Percentiles rank a stretch among this genome's conserved stretches.
Evolutionary conservation across 2,888 invertebrate genomes (phyloP).

Genomic region (Lasius platythorax): DNA sequence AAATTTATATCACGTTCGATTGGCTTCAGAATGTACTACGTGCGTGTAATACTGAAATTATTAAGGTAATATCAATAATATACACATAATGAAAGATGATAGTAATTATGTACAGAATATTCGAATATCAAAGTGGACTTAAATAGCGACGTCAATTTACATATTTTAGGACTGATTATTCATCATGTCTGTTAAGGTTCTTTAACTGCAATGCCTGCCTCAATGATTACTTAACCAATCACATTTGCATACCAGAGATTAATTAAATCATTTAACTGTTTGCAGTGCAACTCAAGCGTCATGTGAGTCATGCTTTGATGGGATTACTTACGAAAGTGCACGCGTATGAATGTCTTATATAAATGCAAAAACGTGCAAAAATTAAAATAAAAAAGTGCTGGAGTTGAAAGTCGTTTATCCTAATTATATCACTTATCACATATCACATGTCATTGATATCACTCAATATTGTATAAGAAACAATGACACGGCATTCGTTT

Average conservation of each 20-base stretch:
- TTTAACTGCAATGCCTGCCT: not conserved
- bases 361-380: slow-evolving; percentile 16
- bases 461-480: slow-evolving; percentile 21
- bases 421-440: not conserved
- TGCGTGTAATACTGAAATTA: not conserved
- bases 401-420: slow-evolving; percentile 10
- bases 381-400: not conserved
- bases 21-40: not conserved
- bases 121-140: not conserved
- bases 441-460: slow-evolving; percentile 4
- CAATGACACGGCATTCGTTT: not conserved
- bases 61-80: not conserved
- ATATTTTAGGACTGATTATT: slow-evolving; percentile 8
- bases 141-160: not conserved
- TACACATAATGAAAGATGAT: not conserved
- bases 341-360: not conserved
- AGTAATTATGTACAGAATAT: slow-evolving; percentile 4
- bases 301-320: slow-evolving; percentile 24
- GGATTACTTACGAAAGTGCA: slow-evolving; percentile 17
- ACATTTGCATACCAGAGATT: slow-evolving; percentile 37
- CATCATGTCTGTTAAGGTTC: slow-evolving; percentile 2
- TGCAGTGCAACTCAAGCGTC: slow-evolving; percentile 12
- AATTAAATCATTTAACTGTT: slow-evolving; percentile 46
- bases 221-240: slow-evolving; percentile 19
- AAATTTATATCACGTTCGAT: not conserved